Percentiles rank a stretch among this genome's conserved stretches.
Conservation (phyloP, 2,888 invertebrate genomes). For the Ferrisia virgata region DNA sequence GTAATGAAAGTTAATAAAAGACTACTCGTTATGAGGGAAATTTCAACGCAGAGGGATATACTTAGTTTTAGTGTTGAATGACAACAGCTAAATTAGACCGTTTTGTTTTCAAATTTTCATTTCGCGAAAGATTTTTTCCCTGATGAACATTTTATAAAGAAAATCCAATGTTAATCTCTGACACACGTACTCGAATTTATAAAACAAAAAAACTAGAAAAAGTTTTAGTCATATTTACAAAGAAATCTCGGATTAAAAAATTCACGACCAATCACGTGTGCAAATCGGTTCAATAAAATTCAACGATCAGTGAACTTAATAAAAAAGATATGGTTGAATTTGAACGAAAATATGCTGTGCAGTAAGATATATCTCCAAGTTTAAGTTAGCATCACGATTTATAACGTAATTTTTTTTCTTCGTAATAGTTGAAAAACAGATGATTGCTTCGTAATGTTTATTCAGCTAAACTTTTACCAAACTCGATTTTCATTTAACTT, state of each 20-base stretch:
- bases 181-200: too few relatives aligned
- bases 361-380: background rate
- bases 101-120: background rate
- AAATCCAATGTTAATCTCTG: too few relatives aligned
- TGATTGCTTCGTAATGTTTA: conserved; percentile 19
- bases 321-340: conserved; percentile 13
- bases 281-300: background rate
- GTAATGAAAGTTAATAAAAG: conserved; percentile 8
- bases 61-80: background rate
- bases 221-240: background rate
- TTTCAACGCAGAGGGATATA: background rate
- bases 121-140: background rate
- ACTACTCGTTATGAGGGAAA: background rate
- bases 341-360: background rate
- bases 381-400: background rate
- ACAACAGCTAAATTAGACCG: background rate
- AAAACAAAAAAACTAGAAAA: too few relatives aligned
- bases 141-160: background rate
- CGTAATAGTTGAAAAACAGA: background rate
- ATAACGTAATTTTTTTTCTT: conserved; percentile 13
- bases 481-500: conserved; percentile 15
- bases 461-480: conserved; percentile 14
- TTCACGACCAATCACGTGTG: background rate
- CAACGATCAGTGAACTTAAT: background rate
- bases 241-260: background rate